Evolutionary conservation across 2,113 vertebrate species (phyloP), one percentile per base, ranked within the genome.

Genomic region (Hypomesus transpacificus): DNA sequence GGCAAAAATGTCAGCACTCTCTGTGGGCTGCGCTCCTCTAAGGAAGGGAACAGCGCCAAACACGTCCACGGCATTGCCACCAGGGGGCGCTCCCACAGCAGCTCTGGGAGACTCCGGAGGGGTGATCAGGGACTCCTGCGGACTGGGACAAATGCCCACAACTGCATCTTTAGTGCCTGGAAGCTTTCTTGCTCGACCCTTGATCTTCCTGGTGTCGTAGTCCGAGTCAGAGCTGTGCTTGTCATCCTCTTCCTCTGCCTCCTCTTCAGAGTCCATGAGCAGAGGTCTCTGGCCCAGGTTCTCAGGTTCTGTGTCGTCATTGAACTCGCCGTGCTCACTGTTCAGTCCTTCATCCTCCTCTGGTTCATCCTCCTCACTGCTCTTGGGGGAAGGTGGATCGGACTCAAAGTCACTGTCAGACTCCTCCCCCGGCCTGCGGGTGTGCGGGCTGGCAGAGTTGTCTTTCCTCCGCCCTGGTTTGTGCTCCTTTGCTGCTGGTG

Each of bases 351-450:
- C 97, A 0, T 98, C 96, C 31, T 98, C 95, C 17, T 97, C 96
- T 14, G 84, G 91, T 6, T 93, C 89, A 8, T 95, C 92, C 66
- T 64, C 97, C 78, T 98, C 96, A 0, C 97, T 99, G 88, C 97
- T 99, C 83, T 96, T 98, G 0, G 96, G 94, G 39, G 97, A 98
- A 4, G 96, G 95, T 14, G 97, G 95, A 68, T 99, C 97, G 0
- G 97, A 99, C 70, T 99, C 97, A 34, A 98, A 99, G 79, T 99
- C 97, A 21, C 97, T 99, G 76, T 98, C 97, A 0, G 96, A 97
- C 21, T 97, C 95, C 0, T 95, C 93, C 0, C 84, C 87, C 1
- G 87, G 77, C 83, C 88, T 91, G 1, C 84, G 83, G 68, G 60
- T 0, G 0, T 82, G 87, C 52, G 62, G 81, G 13, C 66, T 18